These are phyloP conservation scores for Chaenodraco wilsoni DNA, from an alignment of 2,797 vertebrate species.

Conservation along the genomic window DNA sequence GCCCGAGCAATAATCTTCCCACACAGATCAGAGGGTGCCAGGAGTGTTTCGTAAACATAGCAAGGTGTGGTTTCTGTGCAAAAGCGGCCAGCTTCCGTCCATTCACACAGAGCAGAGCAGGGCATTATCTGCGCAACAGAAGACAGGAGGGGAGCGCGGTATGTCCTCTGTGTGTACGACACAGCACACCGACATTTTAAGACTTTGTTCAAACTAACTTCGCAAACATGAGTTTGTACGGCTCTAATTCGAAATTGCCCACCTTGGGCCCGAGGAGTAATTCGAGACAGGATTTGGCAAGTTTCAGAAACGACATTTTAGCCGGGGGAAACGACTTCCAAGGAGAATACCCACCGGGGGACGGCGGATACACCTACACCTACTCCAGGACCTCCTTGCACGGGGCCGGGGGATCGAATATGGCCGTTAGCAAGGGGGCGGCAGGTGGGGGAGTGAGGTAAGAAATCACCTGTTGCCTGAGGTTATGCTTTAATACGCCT, in stretches of 20 bases:
- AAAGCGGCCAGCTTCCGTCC: constrained; percentile 74
- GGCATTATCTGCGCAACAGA: constrained; percentile 73
- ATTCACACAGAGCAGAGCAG: constrained; percentile 58
- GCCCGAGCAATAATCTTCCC: constrained; percentile 19
- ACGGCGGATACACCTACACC: constrained; percentile 46
- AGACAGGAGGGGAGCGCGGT: constrained; percentile 40
- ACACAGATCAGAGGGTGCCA: constrained; percentile 8
- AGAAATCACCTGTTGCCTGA: constrained; percentile 43
- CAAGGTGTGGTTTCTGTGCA: constrained; percentile 82
- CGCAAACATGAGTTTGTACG: constrained; percentile 72
- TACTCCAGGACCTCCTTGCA: constrained; percentile 66
- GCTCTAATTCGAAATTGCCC: constrained; percentile 58
- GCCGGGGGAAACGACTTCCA: constrained; percentile 72
- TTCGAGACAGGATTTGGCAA: constrained; percentile 75
- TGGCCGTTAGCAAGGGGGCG: not conserved
- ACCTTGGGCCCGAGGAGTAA: constrained; percentile 64
- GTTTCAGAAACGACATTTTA: constrained; percentile 57
- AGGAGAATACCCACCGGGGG: constrained; percentile 51
- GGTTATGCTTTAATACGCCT: not conserved
- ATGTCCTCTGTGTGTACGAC: constrained; percentile 39
- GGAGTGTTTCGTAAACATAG: constrained; percentile 58
- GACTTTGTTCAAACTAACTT: not conserved
- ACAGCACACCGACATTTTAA: not conserved
- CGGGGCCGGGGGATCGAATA: constrained; percentile 52
- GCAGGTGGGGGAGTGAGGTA: constrained; percentile 54